Evolutionary conservation across 1,140 invertebrate genomes (phyloP), one percentile per base, ranked within the genome.

Genomic region (Rhizoglyphus robini): DNA sequence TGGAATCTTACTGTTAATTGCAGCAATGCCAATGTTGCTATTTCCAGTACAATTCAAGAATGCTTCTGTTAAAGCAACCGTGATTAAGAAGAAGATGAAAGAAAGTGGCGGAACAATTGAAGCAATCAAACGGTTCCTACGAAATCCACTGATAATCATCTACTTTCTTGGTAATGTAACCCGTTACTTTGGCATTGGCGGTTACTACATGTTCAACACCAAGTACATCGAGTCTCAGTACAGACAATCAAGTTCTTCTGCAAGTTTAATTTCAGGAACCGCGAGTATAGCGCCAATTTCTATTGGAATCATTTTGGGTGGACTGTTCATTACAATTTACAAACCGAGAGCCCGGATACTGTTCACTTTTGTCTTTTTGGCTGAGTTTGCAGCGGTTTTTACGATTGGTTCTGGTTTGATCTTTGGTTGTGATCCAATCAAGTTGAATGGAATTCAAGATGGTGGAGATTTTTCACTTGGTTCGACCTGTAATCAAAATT

Each of bases 141-240:
- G 75, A 5, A 87, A 87, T 69, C 81, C 77, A 15, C 81, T 83
- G 0, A 76, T 85, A 30, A 83, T 86, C 77, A 83, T 80, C 71
- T 85, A 86, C 68, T 83, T 83, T 65, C 73, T 86, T 0, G 81
- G 83, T 0, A 79, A 80, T 0, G 80, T 85, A 1, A 85, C 85
- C 69, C 85, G 85, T 71, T 79, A 84, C 15, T 79, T 87, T 68
- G 84, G 84, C 0, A 84, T 83, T 68, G 82, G 83, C 74, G 85
- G 85, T 0, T 87, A 85, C 69, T 85, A 83, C 81, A 84, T 85
- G 5, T 86, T 86, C 69, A 80, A 85, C 73, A 84, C 85, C 0
- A 87, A 87, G 71, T 87, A 86, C 65, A 84, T 87, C 60, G 85
- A 87, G 74, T 83, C 81, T 0, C 84, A 86, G 72, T 87, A 86